Conservation (phyloP, 23 tunicate genomes). For the Trididemnum clinides region DNA sequence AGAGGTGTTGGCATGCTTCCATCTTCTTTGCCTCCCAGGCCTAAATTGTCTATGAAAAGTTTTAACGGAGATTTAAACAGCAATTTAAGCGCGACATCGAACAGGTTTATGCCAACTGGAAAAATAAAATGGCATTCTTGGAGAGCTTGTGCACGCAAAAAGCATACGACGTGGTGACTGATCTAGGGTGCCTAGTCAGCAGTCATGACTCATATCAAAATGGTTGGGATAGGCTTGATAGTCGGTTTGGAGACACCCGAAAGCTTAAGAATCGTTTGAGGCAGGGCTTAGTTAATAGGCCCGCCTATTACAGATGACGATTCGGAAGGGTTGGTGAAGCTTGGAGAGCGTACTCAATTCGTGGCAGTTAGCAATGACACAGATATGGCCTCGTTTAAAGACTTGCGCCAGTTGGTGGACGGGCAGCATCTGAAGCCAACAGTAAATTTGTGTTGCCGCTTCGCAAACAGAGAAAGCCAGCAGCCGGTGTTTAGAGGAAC, state of each 20-base stretch:
- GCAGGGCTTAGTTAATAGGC: not conserved
- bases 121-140: not conserved
- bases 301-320: constrained; percentile 1
- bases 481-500: too few species aligned
- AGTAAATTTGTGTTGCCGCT: not conserved
- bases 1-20: too few species aligned
- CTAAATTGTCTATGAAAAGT: not conserved
- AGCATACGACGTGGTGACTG: not conserved
- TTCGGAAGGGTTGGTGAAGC: not conserved
- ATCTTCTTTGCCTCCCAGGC: not conserved
- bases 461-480: not conserved
- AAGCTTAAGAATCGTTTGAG: not conserved
- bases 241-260: not conserved
- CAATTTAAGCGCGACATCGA: not conserved
- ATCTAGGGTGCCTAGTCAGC: not conserved
- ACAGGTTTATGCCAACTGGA: not conserved
- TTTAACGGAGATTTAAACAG: constrained; percentile 2
- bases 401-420: not conserved
- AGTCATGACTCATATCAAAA: not conserved
- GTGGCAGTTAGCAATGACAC: not conserved
- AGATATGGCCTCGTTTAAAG: not conserved
- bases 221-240: not conserved
- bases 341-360: not conserved
- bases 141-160: not conserved
- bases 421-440: not conserved